Conservation (phyloP, 2,113 vertebrate genomes). For the Pygoscelis antarcticus region DNA sequence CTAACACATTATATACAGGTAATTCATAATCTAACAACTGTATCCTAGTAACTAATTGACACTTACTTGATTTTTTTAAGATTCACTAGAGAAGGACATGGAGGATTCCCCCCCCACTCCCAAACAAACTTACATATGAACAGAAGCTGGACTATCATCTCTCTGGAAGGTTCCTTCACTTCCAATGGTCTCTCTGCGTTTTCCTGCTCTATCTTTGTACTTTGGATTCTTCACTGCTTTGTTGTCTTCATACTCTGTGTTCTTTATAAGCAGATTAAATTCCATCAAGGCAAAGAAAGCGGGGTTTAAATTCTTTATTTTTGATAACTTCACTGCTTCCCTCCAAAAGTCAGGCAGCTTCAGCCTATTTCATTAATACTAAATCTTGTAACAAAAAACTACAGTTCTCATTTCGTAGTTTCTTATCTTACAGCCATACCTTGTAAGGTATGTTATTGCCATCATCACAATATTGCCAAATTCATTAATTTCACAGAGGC, state of each 20-base stretch:
- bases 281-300: not conserved
- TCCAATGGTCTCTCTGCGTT: conserved; percentile 87
- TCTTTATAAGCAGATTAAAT: conserved; percentile 75
- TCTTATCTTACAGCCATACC: not conserved
- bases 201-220: conserved; percentile 92
- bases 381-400: not conserved
- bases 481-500: not conserved
- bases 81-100: not conserved
- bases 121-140: conserved; percentile 84
- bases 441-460: not conserved
- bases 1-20: not conserved
- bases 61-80: not conserved
- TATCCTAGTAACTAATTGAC: not conserved
- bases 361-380: not conserved
- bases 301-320: not conserved
- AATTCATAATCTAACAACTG: not conserved
- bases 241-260: conserved; percentile 85
- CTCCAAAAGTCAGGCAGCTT: not conserved
- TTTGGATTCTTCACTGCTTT: conserved; percentile 86
- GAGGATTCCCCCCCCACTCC: not conserved
- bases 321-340: not conserved
- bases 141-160: conserved; percentile 90
- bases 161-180: conserved; percentile 91
- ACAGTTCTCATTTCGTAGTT: not conserved
- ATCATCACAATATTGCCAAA: not conserved